Conservation (phyloP, 1,140 invertebrate genomes). For the Hesperophylax magnus region DNA sequence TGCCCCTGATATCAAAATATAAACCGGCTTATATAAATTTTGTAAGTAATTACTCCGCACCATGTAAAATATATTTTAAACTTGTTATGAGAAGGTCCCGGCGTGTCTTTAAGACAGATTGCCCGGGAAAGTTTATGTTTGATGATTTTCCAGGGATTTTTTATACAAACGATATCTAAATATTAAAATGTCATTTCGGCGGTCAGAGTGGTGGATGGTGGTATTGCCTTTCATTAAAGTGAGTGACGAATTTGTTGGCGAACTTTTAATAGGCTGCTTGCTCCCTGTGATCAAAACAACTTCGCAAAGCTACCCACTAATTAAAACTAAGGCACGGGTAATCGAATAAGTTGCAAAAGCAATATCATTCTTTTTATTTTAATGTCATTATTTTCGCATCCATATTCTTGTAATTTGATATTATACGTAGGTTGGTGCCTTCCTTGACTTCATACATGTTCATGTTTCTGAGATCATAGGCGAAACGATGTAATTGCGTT, state of each 20-base stretch:
- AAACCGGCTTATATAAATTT: constrained; percentile 59
- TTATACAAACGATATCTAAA: constrained; percentile 51
- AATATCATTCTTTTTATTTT: no score
- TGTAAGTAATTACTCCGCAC: constrained; percentile 58
- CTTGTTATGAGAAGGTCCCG: constrained; percentile 56
- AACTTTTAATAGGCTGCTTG: constrained; percentile 36
- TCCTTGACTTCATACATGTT: no score
- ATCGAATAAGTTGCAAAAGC: no score
- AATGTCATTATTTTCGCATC: no score
- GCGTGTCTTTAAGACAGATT: constrained; percentile 51
- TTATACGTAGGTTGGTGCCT: no score
- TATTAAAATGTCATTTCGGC: constrained; percentile 41
- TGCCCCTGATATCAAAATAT: constrained; percentile 58
- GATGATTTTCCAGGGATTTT: constrained; percentile 55
- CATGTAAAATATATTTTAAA: constrained; percentile 59
- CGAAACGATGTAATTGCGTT: no score
- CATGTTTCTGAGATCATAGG: no score
- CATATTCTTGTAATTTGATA: no score
- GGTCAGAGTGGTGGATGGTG: constrained; percentile 1
- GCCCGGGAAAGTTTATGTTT: constrained; percentile 54
- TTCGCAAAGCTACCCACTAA: no score
- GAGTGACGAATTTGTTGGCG: constrained; percentile 16
- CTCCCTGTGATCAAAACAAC: not conserved
- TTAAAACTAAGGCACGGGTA: no score
- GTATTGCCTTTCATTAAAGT: constrained; percentile 19